Conservation (phyloP, 2,888 invertebrate species). For the Himalopsyche anomala region DNA sequence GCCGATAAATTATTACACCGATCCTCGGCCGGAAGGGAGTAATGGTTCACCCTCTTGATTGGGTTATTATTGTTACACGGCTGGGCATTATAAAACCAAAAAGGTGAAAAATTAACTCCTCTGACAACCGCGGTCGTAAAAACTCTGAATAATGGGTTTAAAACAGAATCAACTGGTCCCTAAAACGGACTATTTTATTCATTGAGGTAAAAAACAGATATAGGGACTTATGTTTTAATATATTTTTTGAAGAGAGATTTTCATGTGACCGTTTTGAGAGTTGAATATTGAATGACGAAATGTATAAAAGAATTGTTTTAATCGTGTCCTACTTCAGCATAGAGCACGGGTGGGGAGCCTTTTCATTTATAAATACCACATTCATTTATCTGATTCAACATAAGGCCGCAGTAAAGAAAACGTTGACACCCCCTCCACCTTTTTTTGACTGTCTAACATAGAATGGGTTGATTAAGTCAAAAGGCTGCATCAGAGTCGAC, state of each 20-base stretch:
- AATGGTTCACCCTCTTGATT: slow-evolving; percentile 64
- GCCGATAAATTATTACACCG: slow-evolving; percentile 63
- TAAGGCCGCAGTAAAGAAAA: too few species aligned
- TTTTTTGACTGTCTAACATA: too few species aligned
- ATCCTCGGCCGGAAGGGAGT: slow-evolving; percentile 65
- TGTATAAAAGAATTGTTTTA: too few species aligned
- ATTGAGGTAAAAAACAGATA: slow-evolving; percentile 14
- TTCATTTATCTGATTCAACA: too few species aligned
- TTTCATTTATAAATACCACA: too few species aligned
- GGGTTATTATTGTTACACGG: slow-evolving; percentile 59
- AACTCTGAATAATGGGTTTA: slow-evolving; percentile 31
- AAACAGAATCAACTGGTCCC: slow-evolving; percentile 26
- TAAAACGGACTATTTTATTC: background rate
- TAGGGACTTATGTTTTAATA: background rate
- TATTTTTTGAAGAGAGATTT: background rate
- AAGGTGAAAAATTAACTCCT: slow-evolving; percentile 55
- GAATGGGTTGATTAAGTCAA: too few species aligned
- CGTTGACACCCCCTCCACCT: too few species aligned
- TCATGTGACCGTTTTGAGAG: background rate
- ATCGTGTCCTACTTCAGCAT: too few species aligned
- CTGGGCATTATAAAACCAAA: slow-evolving; percentile 34
- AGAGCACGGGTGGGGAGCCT: too few species aligned
- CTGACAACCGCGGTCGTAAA: background rate
- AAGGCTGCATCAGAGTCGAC: too few species aligned
- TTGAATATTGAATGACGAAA: too few species aligned